Base-by-base conservation (phyloP, 2,113 vertebrate species). In the Origma solitaria region DNA sequence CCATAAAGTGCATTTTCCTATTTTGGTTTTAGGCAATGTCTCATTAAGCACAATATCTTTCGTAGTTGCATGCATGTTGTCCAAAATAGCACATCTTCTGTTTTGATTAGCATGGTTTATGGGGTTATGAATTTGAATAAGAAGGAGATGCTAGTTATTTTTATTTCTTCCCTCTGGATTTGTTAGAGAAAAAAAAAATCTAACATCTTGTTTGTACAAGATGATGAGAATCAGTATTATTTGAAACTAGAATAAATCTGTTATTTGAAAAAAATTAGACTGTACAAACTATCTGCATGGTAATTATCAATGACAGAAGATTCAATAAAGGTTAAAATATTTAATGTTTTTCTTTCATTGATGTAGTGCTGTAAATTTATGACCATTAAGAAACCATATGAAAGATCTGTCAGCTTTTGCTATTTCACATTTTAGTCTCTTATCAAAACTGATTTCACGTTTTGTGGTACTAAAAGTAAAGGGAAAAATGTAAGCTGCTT, bases 301-400 rank as follows among this genome's bases (percentile, higher is more conserved):
- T 96, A 97, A 96, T 91, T 97, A 96, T 94, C 96, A 94, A 97
- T 91, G 85, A 91, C 72, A 91, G 89, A 96, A 96, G 65, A 83
- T 86, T 88, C 71, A 90, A 54, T 86, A 70, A 96, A 96, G 91
- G 97, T 97, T 96, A 97, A 97, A 97, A 97, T 97, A 96, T 96
- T 97, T 96, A 37, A 85, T 82, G 69, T 95, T 97, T 94, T 97
- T 79, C 80, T 98, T 98, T 97, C 97, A 97, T 95, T 98, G 92
- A 97, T 92, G 84, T 81, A 97, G 45, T 91, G 70, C 72, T 87
- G 93, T 96, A 96, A 96, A 97, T 98, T 98, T 97, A 96, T 94
- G 94, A 97, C 87, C 93, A 90, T 68, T 97, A 96, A 98, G 96
- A 96, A 97, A 95, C 45, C 82, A 95, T 77, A 94, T 53, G 42